Conservation (phyloP, 2,113 vertebrate genomes). For the Typhlomys cinereus region DNA sequence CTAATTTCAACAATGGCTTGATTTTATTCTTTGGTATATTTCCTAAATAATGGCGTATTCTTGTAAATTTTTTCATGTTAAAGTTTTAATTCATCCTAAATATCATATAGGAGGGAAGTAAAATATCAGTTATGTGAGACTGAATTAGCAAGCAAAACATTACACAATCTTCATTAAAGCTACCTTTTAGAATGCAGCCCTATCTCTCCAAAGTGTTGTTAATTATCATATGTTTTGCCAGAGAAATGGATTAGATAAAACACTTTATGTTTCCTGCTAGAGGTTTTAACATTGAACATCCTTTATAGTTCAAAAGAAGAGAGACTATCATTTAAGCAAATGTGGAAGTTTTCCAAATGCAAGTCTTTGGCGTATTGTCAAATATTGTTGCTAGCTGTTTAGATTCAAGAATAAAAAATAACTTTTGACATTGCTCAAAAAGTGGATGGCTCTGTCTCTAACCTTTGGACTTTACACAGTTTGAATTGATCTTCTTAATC, state of each 20-base stretch:
- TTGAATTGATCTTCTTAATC: constrained; percentile 38
- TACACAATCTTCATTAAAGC: neutral
- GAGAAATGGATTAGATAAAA: constrained; percentile 29
- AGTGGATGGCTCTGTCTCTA: neutral
- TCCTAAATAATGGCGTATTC: neutral
- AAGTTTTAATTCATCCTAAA: neutral
- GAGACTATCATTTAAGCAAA: constrained; percentile 46
- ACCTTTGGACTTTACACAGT: constrained; percentile 46
- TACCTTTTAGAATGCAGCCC: neutral
- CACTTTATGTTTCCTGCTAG: constrained; percentile 15
- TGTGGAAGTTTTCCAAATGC: neutral
- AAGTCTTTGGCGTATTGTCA: neutral
- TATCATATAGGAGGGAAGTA: neutral
- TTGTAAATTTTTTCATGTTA: constrained; percentile 4
- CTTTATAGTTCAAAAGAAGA: constrained; percentile 33
- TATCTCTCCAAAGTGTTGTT: neutral
- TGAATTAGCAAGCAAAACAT: constrained; percentile 12
- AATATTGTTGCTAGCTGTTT: constrained; percentile 10
- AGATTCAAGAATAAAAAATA: constrained; percentile 23
- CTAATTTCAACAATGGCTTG: neutral
- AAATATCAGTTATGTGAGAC: neutral
- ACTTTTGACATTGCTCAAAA: constrained; percentile 35
- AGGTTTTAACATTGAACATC: neutral
- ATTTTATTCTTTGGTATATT: neutral
- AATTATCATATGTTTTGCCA: constrained; percentile 13